Percentiles rank a stretch among this genome's conserved stretches.
phyloP scores from a whole-genome alignment of 2,113 vertebrate genomes.

The Phrynosoma platyrhinos region DNA sequence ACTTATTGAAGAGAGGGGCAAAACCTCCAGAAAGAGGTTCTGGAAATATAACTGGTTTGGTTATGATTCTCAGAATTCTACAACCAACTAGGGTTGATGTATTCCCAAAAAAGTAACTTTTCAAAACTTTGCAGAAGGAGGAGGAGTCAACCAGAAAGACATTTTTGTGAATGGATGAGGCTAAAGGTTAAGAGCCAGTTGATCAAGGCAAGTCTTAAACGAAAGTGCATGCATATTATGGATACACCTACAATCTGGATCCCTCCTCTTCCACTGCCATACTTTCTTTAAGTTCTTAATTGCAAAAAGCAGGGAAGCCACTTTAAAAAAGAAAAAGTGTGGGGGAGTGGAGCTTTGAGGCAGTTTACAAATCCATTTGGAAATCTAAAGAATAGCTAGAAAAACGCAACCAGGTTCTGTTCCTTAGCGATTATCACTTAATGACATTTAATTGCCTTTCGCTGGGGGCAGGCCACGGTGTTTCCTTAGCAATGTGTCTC shows the following conservation, averaged over 20 bases:
- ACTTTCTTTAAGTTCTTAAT: not conserved
- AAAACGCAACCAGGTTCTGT: not conserved
- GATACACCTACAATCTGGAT: not conserved
- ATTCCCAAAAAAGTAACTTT: no score
- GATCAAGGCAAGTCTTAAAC: not conserved
- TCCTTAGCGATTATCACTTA: slow-evolving; percentile 19
- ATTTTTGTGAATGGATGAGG: not conserved
- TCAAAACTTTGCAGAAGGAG: not conserved
- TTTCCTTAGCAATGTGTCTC: slow-evolving; percentile 18
- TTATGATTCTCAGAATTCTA: no score
- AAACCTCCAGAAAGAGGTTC: no score
- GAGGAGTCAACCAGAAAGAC: not conserved
- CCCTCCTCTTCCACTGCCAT: not conserved
- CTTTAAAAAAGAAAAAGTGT: not conserved
- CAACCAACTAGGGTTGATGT: no score
- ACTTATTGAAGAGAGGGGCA: no score
- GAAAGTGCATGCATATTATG: not conserved
- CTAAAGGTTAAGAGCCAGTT: not conserved
- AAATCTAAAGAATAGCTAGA: not conserved
- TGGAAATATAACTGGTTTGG: no score
- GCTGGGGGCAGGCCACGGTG: not conserved
- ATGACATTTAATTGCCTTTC: slow-evolving; percentile 25
- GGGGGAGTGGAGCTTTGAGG: no score
- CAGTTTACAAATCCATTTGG: not conserved
- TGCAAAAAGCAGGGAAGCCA: not conserved